Percentiles rank a stretch among this genome's conserved stretches.
These are phyloP conservation scores for Sphyrna mokarran DNA, from an alignment of 2,113 vertebrate species.

Conservation along the genomic window DNA sequence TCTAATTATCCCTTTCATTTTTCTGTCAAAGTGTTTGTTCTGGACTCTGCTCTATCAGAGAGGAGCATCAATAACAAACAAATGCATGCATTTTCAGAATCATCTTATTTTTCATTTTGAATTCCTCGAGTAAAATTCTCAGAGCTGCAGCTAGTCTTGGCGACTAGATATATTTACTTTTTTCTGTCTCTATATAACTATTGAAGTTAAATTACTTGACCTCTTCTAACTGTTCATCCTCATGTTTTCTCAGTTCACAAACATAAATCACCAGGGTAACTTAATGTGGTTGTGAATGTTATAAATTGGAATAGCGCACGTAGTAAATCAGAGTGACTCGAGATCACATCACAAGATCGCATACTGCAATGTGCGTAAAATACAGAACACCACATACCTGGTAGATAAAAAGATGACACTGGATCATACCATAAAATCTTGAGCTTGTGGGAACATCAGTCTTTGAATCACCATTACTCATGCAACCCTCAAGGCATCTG, in stretches of 20 bases:
- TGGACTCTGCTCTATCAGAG: background rate
- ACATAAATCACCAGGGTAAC: background rate
- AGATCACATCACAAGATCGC: background rate
- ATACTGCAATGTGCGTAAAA: background rate
- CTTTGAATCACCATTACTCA: background rate
- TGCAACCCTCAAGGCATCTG: background rate
- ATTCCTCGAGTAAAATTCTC: background rate
- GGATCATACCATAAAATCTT: background rate
- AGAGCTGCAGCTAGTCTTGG: background rate
- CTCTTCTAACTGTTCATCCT: background rate
- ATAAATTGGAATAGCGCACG: background rate
- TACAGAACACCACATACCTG: background rate
- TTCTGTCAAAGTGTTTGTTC: background rate
- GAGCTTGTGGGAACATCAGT: background rate
- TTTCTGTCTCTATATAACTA: slow-evolving; percentile 4
- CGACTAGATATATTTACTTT: background rate
- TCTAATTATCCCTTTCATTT: background rate
- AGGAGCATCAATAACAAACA: background rate
- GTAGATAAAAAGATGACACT: background rate
- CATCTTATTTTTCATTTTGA: background rate
- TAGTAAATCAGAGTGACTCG: background rate
- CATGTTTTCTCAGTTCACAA: background rate
- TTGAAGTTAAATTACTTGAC: slow-evolving; percentile 1
- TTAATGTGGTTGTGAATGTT: background rate
- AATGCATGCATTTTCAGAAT: slow-evolving; percentile 7